Percentiles rank a stretch among this genome's conserved stretches.
These are phyloP conservation scores for Dryadula phaetusa DNA, from an alignment of 2,888 invertebrate genomes.

Conservation along the genomic window DNA sequence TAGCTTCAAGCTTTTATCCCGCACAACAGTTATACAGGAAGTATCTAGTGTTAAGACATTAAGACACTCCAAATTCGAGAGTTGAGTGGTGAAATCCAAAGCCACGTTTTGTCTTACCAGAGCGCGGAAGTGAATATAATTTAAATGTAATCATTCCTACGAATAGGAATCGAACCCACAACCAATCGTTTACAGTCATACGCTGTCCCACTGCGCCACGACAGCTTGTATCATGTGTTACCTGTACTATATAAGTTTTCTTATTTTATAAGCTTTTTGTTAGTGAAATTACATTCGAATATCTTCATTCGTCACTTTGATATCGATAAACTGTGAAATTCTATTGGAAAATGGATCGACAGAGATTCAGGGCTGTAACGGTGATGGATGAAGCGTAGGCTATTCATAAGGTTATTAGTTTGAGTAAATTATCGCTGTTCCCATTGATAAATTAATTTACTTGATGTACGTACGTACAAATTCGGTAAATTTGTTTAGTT, in stretches of 20 bases:
- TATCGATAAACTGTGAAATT: slow-evolving; percentile 44
- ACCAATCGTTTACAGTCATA: too few relatives aligned
- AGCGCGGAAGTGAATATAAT: too few relatives aligned
- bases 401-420: slow-evolving; percentile 48
- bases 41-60: too few relatives aligned
- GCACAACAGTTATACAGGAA: too few relatives aligned
- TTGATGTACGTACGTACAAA: neutral
- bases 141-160: too few relatives aligned
- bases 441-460: slow-evolving; percentile 44
- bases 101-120: too few relatives aligned
- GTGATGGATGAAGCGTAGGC: slow-evolving; percentile 42
- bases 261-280: neutral
- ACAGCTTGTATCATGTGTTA: too few relatives aligned
- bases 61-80: too few relatives aligned
- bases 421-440: slow-evolving; percentile 42
- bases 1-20: too few relatives aligned
- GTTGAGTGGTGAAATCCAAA: too few relatives aligned
- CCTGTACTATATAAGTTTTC: neutral
- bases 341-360: slow-evolving; percentile 48
- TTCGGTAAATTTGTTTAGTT: slow-evolving; percentile 1
- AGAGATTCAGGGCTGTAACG: slow-evolving; percentile 40
- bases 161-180: too few relatives aligned
- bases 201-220: too few relatives aligned
- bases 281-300: slow-evolving; percentile 16
- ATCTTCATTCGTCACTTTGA: slow-evolving; percentile 38